Evolutionary conservation across 2,113 vertebrate species (phyloP).

Genomic region (Gopherus flavomarginatus): DNA sequence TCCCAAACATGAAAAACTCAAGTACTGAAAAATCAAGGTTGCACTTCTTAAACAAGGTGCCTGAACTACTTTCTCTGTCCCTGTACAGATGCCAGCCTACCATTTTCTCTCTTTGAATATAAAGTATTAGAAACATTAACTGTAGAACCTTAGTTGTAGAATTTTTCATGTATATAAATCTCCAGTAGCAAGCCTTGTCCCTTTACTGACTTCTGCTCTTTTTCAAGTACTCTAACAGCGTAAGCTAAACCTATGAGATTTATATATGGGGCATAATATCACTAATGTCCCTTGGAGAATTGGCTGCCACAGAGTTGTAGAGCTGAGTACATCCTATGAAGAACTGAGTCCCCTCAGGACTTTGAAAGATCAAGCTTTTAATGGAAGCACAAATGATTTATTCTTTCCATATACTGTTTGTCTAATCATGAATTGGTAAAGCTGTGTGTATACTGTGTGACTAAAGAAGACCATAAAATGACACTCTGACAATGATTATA

Average conservation of each 20-base stretch:
- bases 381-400: background rate
- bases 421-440: background rate
- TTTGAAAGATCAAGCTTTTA: background rate
- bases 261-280: background rate
- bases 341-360: background rate
- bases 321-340: background rate
- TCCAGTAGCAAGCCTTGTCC: background rate
- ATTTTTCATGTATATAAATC: background rate
- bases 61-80: background rate
- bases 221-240: background rate
- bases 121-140: background rate
- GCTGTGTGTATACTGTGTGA: background rate
- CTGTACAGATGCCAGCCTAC: background rate
- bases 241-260: background rate
- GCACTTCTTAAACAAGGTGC: background rate
- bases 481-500: background rate
- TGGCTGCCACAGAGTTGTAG: background rate
- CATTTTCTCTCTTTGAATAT: background rate
- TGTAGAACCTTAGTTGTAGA: background rate
- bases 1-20: background rate
- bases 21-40: background rate
- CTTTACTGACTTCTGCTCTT: background rate
- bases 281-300: background rate
- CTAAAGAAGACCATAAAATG: background rate
- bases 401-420: background rate